Evolutionary conservation across 2,113 vertebrate genomes (phyloP), one percentile per base, ranked within the genome.

Genomic region (Tyto alba): DNA sequence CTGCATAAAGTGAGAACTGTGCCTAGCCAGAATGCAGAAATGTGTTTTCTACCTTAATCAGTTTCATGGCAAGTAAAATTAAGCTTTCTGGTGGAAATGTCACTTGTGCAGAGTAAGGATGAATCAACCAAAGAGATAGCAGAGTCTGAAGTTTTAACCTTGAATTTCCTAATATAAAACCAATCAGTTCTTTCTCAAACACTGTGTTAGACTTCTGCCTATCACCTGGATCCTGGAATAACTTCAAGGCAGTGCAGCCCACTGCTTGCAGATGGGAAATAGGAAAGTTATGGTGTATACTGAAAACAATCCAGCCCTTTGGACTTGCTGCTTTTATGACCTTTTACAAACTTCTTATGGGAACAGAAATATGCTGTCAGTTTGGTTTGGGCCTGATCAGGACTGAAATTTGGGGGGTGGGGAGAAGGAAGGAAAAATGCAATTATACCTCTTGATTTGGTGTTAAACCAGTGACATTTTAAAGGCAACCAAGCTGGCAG

Each of bases 381-480:
- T 64, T 91, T 79, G 47, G 50, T 92, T 88, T 43, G 64, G 87
- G 34, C 64, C 89, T 97, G 93, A 97, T 95, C 95, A 95, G 92
- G n/a, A 86, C 80, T 94, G 89, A 92, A 96, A 93, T 96, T 86
- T 43, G n/a, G 74, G 38, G 1, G 72, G 81, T 69, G 73, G 27
- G n/a, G 20, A 69, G 55, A 74, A 92, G n/a, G 73, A 21, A 47
- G 45, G 45, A 47, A 56, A 72, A 95, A 97, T 62, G 90, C 95
- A 97, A 96, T 97, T 96, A 97, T 94, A 96, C 72, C 88, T 95
- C 92, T 88, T 95, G 94, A 97, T 96, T 89, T 66, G 78, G 95
- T 97, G 94, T 97, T 97, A 97, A 97, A 97, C 74, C 97, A 96
- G 92, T 98, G 98, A 98, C 98, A 98, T 98, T 98, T 98, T 91